phyloP scores from a whole-genome alignment of 92 coral and sea anemone genomes.

The Micromussa lordhowensis region DNA sequence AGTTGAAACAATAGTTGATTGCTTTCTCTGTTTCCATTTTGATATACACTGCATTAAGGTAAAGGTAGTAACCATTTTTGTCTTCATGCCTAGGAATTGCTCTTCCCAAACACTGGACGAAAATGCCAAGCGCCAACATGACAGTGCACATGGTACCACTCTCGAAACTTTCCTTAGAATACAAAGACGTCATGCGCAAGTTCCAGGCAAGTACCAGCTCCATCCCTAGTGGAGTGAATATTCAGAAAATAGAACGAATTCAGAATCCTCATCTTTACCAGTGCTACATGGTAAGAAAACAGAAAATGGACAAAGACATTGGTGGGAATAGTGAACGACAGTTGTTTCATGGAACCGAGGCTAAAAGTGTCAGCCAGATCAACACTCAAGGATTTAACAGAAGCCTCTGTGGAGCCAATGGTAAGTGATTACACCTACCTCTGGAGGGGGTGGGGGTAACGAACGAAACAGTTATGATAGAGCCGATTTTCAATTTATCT shows the following conservation, averaged over 20 bases:
- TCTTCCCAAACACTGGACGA: conserved; percentile 42
- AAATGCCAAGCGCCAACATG: conserved; percentile 32
- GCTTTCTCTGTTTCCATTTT: background rate
- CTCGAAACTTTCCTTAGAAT: conserved; percentile 54
- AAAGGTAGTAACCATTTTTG: background rate
- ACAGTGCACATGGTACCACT: conserved; percentile 34
- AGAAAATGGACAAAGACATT: conserved; percentile 78
- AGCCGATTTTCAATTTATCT: too few species aligned
- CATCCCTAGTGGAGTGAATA: conserved; percentile 40
- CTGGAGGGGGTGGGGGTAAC: too few species aligned
- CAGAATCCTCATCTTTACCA: conserved; percentile 84
- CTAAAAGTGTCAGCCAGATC: conserved; percentile 58
- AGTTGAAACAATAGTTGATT: background rate
- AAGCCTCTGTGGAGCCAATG: conserved; percentile 82
- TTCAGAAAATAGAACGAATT: conserved; percentile 74
- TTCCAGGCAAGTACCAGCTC: too few species aligned
- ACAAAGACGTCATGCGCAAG: conserved; percentile 52
- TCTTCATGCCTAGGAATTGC: conserved; percentile 29
- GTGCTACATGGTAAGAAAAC: conserved; percentile 73
- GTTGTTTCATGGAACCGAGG: conserved; percentile 87
- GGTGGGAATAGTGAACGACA: conserved; percentile 77
- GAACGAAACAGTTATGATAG: too few species aligned
- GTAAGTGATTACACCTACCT: conserved; percentile 47
- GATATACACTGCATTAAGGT: background rate
- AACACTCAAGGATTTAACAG: conserved; percentile 84